Percentiles rank a stretch among this genome's conserved stretches.
Evolutionary conservation across 2,797 vertebrate species (phyloP).

Genomic region (Enoplosus armatus): DNA sequence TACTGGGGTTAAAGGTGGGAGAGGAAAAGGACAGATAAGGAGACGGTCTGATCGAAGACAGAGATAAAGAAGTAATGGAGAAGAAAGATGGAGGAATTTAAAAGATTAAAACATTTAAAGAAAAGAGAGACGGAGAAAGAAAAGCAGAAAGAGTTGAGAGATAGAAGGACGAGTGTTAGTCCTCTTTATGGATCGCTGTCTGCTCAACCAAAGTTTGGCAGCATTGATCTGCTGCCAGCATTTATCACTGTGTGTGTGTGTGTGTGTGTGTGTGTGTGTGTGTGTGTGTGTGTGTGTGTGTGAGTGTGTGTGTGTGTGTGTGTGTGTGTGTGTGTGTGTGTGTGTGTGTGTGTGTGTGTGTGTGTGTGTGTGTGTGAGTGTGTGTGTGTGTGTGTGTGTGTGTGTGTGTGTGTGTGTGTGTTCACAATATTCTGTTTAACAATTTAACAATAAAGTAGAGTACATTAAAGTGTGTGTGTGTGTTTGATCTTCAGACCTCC

Average conservation of each 20-base stretch:
- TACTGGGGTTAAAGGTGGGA: not conserved
- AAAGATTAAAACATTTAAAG: not conserved
- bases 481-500: slow-evolving; percentile 31
- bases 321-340: no score
- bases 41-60: no score
- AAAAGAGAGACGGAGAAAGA: no score
- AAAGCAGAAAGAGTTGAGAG: no score
- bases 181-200: slow-evolving; percentile 94
- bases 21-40: not conserved
- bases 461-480: slow-evolving; percentile 45
- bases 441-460: slow-evolving; percentile 38
- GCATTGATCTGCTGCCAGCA: slow-evolving; percentile 98
- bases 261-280: slow-evolving; percentile 39
- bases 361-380: slow-evolving; percentile 10
- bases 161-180: slow-evolving; percentile 43
- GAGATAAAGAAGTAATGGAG: no score
- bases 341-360: slow-evolving; percentile 35
- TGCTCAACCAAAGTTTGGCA: slow-evolving; percentile 97
- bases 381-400: slow-evolving; percentile 68
- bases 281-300: no score
- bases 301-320: no score
- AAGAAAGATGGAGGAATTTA: no score
- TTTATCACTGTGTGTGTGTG: slow-evolving; percentile 90
- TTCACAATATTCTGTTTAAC: slow-evolving; percentile 28
- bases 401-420: slow-evolving; percentile 38